A percentile compares a stretch with the other conserved stretches of the same genome.
These are phyloP conservation scores for Okapia johnstoni DNA, from an alignment of 2,113 vertebrate genomes.

Conservation along the genomic window DNA sequence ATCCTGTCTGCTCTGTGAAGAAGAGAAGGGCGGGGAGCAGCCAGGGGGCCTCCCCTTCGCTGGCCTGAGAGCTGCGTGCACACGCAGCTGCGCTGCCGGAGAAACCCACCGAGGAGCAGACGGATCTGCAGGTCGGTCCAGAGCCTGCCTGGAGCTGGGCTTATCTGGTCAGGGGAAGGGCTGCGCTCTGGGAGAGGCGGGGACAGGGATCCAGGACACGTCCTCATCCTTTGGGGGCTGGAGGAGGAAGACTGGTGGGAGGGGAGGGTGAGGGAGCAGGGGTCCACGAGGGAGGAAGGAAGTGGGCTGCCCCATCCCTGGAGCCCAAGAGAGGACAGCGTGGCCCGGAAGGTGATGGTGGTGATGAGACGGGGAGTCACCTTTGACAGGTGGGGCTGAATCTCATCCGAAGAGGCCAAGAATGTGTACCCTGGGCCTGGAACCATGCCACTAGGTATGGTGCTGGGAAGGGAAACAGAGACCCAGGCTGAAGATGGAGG, in stretches of 20 bases:
- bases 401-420: neutral
- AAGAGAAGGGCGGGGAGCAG: neutral
- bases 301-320: neutral
- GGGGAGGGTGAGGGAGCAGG: neutral
- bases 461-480: neutral
- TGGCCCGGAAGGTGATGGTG: neutral
- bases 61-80: neutral
- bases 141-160: neutral
- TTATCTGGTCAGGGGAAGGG: neutral
- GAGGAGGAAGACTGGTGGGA: neutral
- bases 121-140: neutral
- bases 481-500: neutral
- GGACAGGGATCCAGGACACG: neutral
- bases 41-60: too few species aligned
- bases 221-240: neutral
- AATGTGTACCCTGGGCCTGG: neutral
- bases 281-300: neutral
- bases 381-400: neutral
- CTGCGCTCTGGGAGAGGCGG: neutral
- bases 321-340: neutral
- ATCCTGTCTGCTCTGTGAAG: rapidly evolving
- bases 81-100: rapidly evolving
- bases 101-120: rapidly evolving
- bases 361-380: neutral
- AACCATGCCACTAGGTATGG: neutral